Percentiles rank a stretch among this genome's conserved stretches.
Evolutionary conservation across 2,797 vertebrate genomes (phyloP).

Genomic region (Otolemur crassicaudatus): DNA sequence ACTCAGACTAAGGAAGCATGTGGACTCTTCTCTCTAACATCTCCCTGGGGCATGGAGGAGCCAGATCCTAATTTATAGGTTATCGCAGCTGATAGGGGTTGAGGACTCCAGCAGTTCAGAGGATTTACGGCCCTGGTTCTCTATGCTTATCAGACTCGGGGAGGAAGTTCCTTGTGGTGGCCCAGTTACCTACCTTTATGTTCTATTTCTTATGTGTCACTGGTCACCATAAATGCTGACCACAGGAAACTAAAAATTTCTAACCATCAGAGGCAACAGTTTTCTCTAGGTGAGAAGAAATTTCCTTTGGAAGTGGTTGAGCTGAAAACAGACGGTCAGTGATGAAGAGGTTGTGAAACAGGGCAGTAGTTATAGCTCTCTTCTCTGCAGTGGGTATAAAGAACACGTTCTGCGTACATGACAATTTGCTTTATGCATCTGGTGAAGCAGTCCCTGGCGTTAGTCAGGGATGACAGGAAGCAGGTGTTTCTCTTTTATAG

Average conservation of each 20-base stretch:
- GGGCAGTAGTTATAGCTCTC: not conserved
- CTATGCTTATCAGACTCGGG: not conserved
- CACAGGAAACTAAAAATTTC: not conserved
- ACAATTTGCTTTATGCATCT: not conserved
- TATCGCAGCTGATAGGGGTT: not conserved
- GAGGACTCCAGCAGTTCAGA: not conserved
- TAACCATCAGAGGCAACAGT: not conserved
- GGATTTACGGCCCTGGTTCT: not conserved
- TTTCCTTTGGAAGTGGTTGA: not conserved
- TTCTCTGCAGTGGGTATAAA: not conserved
- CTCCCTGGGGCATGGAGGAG: not conserved
- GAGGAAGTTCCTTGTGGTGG: not conserved
- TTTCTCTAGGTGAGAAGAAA: slow-evolving; percentile 31
- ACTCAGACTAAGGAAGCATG: not conserved
- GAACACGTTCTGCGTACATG: not conserved
- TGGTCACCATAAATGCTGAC: not conserved
- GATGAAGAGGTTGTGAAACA: not conserved
- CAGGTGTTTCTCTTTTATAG: not conserved
- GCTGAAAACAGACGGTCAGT: not conserved
- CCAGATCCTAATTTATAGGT: not conserved
- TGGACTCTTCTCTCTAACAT: not conserved
- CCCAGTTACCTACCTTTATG: not conserved
- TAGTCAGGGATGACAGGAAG: not conserved
- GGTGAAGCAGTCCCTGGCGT: not conserved
- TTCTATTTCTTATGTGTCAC: not conserved